These are phyloP conservation scores for Cataglyphis hispanica DNA, from an alignment of 1,140 invertebrate species.

Conservation along the genomic window DNA sequence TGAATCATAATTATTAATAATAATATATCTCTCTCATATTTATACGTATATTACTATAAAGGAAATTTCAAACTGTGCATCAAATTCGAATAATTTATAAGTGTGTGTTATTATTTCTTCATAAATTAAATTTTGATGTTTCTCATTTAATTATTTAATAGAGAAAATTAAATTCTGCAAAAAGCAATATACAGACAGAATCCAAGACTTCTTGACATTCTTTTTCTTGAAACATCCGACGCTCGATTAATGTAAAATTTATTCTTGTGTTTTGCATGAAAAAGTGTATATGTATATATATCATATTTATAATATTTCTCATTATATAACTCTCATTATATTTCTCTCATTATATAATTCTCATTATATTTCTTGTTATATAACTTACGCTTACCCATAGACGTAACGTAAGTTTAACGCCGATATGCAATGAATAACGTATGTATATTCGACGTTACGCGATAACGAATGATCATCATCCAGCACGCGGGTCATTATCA, in stretches of 20 bases:
- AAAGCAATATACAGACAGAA: neutral
- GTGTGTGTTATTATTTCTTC: too few species aligned
- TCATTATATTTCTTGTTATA: too few species aligned
- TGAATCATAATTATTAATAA: neutral
- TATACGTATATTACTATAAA: neutral
- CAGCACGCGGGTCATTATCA: conserved; percentile 38
- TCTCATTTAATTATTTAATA: neutral
- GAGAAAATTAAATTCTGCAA: neutral
- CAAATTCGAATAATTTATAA: too few species aligned
- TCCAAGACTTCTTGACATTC: neutral
- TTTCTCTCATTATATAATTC: neutral
- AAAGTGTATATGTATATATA: too few species aligned
- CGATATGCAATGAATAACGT: neutral
- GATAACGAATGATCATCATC: conserved; percentile 38
- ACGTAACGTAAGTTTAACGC: neutral
- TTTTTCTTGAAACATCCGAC: neutral
- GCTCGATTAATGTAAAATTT: neutral
- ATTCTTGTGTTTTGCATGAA: neutral
- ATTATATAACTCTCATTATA: neutral
- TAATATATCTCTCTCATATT: neutral
- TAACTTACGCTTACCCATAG: neutral
- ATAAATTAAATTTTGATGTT: neutral
- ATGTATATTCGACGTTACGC: neutral
- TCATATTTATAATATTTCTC: too few species aligned
- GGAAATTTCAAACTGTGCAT: too few species aligned